Conservation (phyloP, 2,113 vertebrate genomes). For the Thermophis baileyi region DNA sequence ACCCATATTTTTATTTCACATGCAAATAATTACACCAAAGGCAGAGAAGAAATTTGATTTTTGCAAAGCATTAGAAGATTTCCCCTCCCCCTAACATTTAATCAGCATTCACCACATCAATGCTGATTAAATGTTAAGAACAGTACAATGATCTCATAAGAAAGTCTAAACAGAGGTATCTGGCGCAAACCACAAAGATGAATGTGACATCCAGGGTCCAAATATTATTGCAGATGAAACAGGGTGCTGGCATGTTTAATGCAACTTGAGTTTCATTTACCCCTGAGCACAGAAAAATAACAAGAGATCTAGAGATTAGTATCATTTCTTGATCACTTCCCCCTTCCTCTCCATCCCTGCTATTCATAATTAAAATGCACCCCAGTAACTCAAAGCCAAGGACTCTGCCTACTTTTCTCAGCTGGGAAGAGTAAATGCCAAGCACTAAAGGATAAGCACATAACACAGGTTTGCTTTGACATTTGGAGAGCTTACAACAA, state of each 20-base stretch:
- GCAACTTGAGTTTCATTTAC: conserved; percentile 21
- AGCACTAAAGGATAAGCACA: conserved; percentile 62
- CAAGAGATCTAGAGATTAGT: background rate
- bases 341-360: conserved; percentile 24
- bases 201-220: background rate
- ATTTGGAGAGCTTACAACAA: conserved; percentile 79
- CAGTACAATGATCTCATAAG: background rate
- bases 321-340: background rate
- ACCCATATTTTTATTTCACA: background rate
- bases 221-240: background rate
- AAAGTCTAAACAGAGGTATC: background rate
- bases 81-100: too few relatives aligned
- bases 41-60: background rate
- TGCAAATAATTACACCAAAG: background rate
- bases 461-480: conserved; percentile 70
- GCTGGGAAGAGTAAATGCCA: conserved; percentile 78
- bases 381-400: conserved; percentile 58
- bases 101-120: too few relatives aligned
- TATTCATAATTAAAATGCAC: conserved; percentile 67
- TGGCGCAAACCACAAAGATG: background rate
- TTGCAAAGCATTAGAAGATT: background rate
- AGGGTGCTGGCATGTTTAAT: background rate
- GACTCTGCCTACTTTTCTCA: conserved; percentile 58
- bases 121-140: background rate
- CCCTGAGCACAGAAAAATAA: background rate